Percentiles rank a stretch among this genome's conserved stretches.
Conservation (phyloP, 2,113 vertebrate species). For the Neolamprologus fasciatus region DNA sequence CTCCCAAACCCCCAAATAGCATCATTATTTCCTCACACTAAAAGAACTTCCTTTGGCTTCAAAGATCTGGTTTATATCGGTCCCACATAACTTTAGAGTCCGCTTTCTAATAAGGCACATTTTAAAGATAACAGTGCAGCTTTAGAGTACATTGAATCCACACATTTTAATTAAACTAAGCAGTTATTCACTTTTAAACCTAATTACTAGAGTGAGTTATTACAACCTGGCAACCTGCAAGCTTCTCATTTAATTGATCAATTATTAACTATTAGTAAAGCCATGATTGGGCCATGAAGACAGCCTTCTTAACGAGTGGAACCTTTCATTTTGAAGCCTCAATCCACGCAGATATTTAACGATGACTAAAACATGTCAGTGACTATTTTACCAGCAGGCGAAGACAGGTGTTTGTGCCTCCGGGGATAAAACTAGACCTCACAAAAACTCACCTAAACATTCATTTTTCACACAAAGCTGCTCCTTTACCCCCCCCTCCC, state of each 20-base stretch:
- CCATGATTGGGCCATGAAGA: accelerated
- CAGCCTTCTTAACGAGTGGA: background rate
- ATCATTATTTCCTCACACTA: background rate
- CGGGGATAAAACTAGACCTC: background rate
- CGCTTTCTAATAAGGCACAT: background rate
- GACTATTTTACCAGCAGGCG: background rate
- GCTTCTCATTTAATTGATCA: background rate
- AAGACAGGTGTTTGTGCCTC: background rate
- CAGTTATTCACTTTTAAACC: background rate
- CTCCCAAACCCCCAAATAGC: background rate
- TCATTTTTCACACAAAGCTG: background rate
- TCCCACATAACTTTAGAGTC: background rate
- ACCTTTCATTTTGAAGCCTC: background rate
- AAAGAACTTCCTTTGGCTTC: background rate
- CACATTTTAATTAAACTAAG: background rate
- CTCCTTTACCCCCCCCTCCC: accelerated
- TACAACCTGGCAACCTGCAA: background rate
- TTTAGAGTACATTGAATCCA: background rate
- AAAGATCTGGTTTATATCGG: background rate
- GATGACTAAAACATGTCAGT: background rate
- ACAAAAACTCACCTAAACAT: background rate
- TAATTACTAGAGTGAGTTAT: background rate
- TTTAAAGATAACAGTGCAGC: background rate
- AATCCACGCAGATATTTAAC: background rate
- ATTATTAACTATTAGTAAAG: background rate